Evolutionary conservation across 2,113 vertebrate species (phyloP), one percentile per base, ranked within the genome.

Genomic region (Scatophagus argus): DNA sequence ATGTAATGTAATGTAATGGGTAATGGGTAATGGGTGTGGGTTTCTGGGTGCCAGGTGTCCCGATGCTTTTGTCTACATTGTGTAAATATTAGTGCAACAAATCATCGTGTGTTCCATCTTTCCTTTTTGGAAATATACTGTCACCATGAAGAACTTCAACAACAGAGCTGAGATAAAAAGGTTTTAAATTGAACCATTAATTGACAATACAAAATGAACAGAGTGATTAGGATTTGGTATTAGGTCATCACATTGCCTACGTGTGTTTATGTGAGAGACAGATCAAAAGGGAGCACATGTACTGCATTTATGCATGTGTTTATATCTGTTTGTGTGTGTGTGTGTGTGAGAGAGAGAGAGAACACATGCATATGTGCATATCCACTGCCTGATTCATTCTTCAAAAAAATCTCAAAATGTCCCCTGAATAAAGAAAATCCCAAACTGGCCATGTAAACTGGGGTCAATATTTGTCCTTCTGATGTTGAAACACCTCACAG

Each of bases 401-500:
- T 55, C 25, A 54, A 17, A 56, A n/a, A 25, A 51, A 52, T 13
- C 8, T 52, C 9, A 44, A 72, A 60, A 61, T 32, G 5, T 25
- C 19, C 36, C 52, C 17, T 44, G n/a, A 51, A 68, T 49, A 46
- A 32, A 60, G n/a, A 68, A 47, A 64, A 43, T 27, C 14, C 21
- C 47, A 25, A 62, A 10, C 17, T 8, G 23, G 10, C 23, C 19
- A 19, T 66, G 64, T 70, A 69, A 63, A 63, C 10, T 46, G 54
- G 25, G 9, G 12, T 6, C 8, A 47, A 43, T 61, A 32, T 77
- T 65, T 81, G 77, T 72, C 31, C 44, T 21, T 77, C 23, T 69
- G 66, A 69, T 78, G 60, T 66, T 84, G 27, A 76, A 77, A 79
- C 29, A 46, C 16, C 23, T 1, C 21, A 19, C 7, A 5, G 19